Evolutionary conservation across 2,888 invertebrate species (phyloP), one percentile per base, ranked within the genome.

Genomic region (Alcis repandata): DNA sequence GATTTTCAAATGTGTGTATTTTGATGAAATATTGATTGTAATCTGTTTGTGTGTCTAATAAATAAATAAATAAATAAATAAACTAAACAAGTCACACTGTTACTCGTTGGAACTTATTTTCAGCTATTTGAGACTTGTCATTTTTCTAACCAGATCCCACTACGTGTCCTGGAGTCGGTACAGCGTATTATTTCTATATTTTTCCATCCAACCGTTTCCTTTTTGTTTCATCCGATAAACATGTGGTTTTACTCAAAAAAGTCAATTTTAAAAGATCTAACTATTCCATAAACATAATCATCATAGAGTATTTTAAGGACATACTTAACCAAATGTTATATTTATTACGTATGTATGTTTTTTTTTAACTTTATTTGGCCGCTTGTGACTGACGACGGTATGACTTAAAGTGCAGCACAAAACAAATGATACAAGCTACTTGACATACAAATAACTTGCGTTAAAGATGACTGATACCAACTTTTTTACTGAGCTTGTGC

Each of bases 351-450:
- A 38, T 38, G 11, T n/a, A 17, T 7, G 2, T 27, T 8, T 41
- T 43, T 54, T 43, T 43, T 54, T 6, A 43, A 41, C 32, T 54
- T 32, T 32, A 43, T 43, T 43, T 54, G 41, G 43, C 54, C 19
- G 17, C 7, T 19, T 41, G 17, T 20, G 20, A 9, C 27, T 15
- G 15, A 8, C 8, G 19, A 2, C n/a, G n/a, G 40, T 15, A 13
- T 45, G 19, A 19, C 32, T 9, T 4, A 19, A 13, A 45, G 45
- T 33, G 15, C 17, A 45, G 2, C 33, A n/a, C n/a, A 43, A 20
- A 56, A 33, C 33, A 45, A 56, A 56, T 56, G 45, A 45, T 15
- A 32, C 10, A n/a, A 45, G 36, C 27, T 45, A 45, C 20, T 13
- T 45, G 20, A 45, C 45, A 45, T 45, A 22, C 45, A 45, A 45